Percentiles rank a stretch among this genome's conserved stretches.
These are phyloP conservation scores for Serinus canaria DNA, from an alignment of 2,113 vertebrate species.

Conservation along the genomic window DNA sequence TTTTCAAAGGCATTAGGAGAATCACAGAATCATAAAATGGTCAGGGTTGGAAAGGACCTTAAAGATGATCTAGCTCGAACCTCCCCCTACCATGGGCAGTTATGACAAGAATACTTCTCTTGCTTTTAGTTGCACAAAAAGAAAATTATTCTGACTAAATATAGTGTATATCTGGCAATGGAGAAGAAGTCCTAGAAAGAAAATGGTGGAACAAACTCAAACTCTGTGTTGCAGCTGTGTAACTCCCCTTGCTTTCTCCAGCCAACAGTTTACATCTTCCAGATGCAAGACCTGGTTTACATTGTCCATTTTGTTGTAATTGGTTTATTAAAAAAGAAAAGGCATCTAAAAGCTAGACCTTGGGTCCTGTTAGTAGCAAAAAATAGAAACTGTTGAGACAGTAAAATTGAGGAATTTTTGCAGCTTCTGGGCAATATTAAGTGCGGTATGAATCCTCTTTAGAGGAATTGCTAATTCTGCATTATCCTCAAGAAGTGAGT, in stretches of 20 bases:
- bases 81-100: background rate
- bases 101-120: background rate
- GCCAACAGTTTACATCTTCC: conserved; percentile 8
- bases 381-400: background rate
- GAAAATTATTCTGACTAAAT: background rate
- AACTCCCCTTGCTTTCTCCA: background rate
- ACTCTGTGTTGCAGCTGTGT: background rate
- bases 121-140: background rate
- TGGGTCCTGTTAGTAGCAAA: background rate
- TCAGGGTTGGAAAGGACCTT: background rate
- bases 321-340: background rate
- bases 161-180: background rate
- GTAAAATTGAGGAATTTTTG: background rate
- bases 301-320: background rate
- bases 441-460: background rate
- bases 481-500: background rate
- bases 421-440: background rate
- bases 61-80: background rate
- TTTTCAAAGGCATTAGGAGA: background rate
- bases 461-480: background rate
- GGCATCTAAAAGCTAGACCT: background rate
- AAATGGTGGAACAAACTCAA: background rate
- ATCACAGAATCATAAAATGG: background rate
- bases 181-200: background rate
- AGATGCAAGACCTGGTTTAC: background rate